Percentiles rank a stretch among this genome's conserved stretches.
phyloP scores from a whole-genome alignment of 2,797 vertebrate species.

The Xiphorhynchus erythropygius region DNA sequence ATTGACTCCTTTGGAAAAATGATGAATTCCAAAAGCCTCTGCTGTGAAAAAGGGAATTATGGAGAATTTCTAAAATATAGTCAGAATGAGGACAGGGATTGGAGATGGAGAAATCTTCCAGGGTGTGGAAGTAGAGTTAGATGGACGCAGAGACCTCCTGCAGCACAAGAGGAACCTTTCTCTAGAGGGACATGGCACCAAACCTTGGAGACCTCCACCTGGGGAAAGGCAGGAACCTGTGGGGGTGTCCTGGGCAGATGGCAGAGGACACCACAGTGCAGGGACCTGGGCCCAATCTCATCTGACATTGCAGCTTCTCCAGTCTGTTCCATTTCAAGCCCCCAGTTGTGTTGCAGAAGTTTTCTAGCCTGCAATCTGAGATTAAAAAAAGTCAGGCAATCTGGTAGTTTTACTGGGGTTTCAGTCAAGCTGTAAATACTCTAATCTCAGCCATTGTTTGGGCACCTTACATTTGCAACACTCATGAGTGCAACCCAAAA shows the following conservation, averaged over 20 bases:
- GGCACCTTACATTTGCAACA: neutral
- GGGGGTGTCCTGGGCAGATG: neutral
- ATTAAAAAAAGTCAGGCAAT: too few species aligned
- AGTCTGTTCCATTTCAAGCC: neutral
- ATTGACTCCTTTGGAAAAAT: neutral
- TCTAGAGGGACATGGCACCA: fast-evolving
- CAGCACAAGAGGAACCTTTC: neutral
- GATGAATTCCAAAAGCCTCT: neutral
- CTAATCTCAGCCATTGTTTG: neutral
- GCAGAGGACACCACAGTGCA: neutral
- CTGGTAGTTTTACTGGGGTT: neutral
- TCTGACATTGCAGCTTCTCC: neutral
- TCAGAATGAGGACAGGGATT: neutral
- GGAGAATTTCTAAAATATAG: neutral
- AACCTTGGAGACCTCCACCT: fast-evolving
- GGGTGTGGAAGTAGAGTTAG: fast-evolving
- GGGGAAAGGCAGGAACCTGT: neutral
- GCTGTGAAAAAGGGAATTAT: neutral
- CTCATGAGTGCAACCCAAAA: neutral
- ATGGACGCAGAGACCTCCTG: neutral
- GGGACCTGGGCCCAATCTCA: neutral
- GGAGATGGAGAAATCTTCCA: neutral
- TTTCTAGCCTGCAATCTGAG: neutral
- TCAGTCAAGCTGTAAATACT: neutral
- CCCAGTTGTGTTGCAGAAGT: neutral